A percentile compares a stretch with the other conserved stretches of the same genome.
Evolutionary conservation across 2,797 vertebrate genomes (phyloP).

Genomic region (Sebastes paucispinis): DNA sequence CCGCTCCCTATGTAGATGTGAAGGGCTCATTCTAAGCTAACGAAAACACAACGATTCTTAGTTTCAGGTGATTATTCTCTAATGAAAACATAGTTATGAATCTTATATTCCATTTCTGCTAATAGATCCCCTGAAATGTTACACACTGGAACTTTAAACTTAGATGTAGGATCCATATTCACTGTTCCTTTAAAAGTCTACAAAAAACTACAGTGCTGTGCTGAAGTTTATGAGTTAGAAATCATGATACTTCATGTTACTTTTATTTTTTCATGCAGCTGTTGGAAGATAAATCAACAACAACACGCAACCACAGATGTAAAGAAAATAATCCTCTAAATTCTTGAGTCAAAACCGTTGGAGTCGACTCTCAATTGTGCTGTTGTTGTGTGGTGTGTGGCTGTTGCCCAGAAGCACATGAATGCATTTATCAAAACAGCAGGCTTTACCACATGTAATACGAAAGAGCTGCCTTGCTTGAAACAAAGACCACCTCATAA

Average conservation of each 20-base stretch:
- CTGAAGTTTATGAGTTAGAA: background rate
- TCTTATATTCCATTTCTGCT: no score
- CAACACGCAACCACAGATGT: background rate
- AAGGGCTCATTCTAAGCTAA: fast-evolving
- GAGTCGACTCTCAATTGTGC: background rate
- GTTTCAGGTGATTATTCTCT: no score
- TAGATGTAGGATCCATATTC: no score
- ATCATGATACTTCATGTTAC: background rate
- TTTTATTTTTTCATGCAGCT: background rate
- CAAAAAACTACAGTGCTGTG: background rate
- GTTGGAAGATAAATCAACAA: background rate
- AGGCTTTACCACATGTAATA: background rate
- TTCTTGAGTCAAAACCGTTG: background rate
- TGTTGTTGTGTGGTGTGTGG: background rate
- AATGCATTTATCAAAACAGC: background rate
- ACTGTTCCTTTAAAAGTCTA: background rate
- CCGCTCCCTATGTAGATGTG: no score
- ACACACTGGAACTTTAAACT: no score
- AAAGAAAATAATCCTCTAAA: background rate
- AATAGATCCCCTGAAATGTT: no score
- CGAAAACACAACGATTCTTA: fast-evolving
- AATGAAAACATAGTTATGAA: no score
- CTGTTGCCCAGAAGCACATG: background rate
- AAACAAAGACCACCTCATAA: background rate
- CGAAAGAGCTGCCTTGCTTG: background rate